Evolutionary conservation across 2,113 vertebrate genomes (phyloP).

Genomic region (Siniperca chuatsi): DNA sequence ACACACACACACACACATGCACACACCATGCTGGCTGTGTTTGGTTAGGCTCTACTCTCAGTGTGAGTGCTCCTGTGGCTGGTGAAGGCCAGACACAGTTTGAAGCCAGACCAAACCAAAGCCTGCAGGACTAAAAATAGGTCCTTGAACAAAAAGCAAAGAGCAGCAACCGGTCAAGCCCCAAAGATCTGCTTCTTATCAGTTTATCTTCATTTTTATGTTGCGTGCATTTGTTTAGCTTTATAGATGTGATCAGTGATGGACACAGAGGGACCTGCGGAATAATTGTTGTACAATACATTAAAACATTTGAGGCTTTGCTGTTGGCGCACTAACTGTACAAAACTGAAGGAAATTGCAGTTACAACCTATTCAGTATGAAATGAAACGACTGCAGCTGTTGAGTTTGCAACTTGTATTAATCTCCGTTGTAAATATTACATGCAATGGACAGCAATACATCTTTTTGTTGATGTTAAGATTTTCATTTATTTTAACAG

Average conservation of each 20-base stretch:
- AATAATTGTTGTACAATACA: conserved; percentile 8
- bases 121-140: conserved; percentile 63
- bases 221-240: conserved; percentile 19
- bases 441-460: neutral
- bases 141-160: conserved; percentile 42
- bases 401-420: neutral
- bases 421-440: neutral
- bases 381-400: conserved; percentile 14
- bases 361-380: neutral
- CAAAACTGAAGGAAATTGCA: neutral
- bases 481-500: neutral
- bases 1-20: neutral
- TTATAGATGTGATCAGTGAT: conserved; percentile 21
- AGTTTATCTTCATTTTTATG: conserved; percentile 9
- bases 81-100: conserved; percentile 51
- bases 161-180: conserved; percentile 36
- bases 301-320: neutral
- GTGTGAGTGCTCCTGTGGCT: conserved; percentile 18
- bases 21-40: conserved; percentile 3
- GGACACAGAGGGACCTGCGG: neutral
- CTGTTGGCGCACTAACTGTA: neutral
- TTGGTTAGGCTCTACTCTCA: neutral
- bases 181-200: conserved; percentile 45
- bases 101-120: conserved; percentile 52
- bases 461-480: neutral